Evolutionary conservation across 2,888 invertebrate genomes (phyloP), one percentile per base, ranked within the genome.

Genomic region (Venusia cambrica): DNA sequence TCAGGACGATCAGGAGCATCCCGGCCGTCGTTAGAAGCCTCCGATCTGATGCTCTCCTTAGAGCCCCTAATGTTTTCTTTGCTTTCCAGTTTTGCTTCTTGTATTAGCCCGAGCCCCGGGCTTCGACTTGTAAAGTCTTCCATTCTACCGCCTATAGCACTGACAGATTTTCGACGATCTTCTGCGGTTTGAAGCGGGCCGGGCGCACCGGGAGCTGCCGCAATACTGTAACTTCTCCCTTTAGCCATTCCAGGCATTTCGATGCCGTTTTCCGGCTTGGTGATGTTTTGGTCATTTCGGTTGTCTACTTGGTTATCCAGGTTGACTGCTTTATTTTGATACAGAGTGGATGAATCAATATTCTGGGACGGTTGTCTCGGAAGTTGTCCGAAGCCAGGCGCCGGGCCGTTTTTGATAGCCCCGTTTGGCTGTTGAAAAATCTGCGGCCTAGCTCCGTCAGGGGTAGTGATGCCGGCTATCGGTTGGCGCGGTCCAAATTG

Each of bases 181-280:
- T 89, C 90, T 45, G 87, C 84, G 41, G 68, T 43, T 57, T 81
- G 79, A 26, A 80, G 61, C 13, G 80, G 78, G 48, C 80, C 81
- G 19, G 81, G 78, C 41, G 87, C 70, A 8, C 84, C 84, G 19
- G 85, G 77, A 48, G 88, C 87, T 13, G 87, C 87, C 35, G 87
- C 80, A 48, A 89, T 83, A 51, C 89, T 90, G 44, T 70, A 88
- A 54, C 89, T 89, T 60, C 89, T 79, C 13, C 81, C 83, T 67
- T 89, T 89, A 47, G 78, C 71, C 48, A 79, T 64, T 40, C 81
- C 81, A 44, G 83, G 62, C 44, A 78, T 62, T 32, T 84, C 84
- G 52, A 68, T 57, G 40, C 70, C 75, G 50, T 74, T 73, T 53
- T 87, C 87, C 46, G 73, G 46, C 57, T 74, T 80, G 46, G 44